A percentile compares a stretch with the other conserved stretches of the same genome.
Conservation (phyloP, 2,113 vertebrate genomes). For the Podarcis raffonei region DNA sequence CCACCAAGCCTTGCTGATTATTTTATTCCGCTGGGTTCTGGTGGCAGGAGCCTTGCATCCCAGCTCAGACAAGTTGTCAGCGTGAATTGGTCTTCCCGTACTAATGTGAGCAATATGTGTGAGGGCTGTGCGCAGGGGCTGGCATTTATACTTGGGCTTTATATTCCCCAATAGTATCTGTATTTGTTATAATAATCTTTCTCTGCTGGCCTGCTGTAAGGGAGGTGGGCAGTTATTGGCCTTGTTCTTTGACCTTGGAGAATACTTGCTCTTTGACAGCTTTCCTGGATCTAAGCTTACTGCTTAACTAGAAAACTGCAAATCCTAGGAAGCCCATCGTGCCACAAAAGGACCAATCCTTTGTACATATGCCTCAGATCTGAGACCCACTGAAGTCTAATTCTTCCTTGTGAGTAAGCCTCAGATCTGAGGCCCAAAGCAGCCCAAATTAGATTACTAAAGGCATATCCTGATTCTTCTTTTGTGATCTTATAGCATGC, state of each 20-base stretch:
- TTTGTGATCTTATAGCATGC: too few species aligned
- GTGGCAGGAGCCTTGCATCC: not conserved
- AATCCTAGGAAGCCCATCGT: not conserved
- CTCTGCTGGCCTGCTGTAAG: not conserved
- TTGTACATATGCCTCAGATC: not conserved
- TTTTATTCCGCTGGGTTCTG: not conserved
- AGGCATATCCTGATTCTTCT: not conserved
- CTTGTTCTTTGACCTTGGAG: not conserved
- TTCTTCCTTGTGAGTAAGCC: not conserved
- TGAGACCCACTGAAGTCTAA: not conserved
- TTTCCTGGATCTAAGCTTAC: not conserved
- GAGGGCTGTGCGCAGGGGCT: not conserved
- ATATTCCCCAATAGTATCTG: not conserved
- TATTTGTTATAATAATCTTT: not conserved
- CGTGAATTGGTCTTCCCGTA: not conserved
- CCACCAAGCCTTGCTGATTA: conserved; percentile 7
- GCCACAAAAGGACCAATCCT: not conserved
- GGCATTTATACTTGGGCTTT: not conserved
- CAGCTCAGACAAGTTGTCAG: not conserved
- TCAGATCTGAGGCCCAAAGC: not conserved
- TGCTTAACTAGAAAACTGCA: not conserved
- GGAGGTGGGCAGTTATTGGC: not conserved
- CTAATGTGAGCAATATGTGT: not conserved
- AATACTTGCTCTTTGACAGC: not conserved
- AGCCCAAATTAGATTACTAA: not conserved